Evolutionary conservation across 2,797 vertebrate species (phyloP).

Genomic region (Crypturellus tataupa): DNA sequence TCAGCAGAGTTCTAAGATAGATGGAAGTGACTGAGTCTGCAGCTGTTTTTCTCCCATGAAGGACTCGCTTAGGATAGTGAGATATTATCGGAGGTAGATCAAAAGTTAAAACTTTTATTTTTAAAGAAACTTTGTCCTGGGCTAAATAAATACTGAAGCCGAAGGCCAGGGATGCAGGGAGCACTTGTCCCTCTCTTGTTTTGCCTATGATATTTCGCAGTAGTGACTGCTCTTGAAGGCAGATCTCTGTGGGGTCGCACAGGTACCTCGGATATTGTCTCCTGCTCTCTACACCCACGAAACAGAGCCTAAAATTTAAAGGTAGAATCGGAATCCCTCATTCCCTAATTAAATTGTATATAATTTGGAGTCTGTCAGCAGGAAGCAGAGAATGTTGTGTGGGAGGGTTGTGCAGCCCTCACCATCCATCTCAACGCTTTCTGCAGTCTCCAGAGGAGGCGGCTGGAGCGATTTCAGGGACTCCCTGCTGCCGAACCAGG

Average conservation of each 20-base stretch:
- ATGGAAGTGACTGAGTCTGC: neutral
- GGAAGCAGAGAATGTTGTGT: neutral
- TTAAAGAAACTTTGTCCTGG: neutral
- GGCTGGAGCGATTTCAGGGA: neutral
- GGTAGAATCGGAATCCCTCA: neutral
- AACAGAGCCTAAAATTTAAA: neutral
- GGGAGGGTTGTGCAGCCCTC: neutral
- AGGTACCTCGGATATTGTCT: neutral
- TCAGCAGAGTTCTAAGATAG: neutral
- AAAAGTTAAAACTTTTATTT: neutral
- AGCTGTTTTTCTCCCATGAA: neutral
- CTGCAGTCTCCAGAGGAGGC: neutral
- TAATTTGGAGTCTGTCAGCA: neutral
- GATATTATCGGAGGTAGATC: neutral
- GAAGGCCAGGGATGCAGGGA: slow-evolving; percentile 2
- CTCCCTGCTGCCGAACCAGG: neutral
- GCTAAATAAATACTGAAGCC: neutral
- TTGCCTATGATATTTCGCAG: neutral
- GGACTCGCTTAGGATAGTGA: neutral
- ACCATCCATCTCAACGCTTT: neutral
- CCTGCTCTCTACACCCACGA: neutral
- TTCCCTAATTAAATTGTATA: neutral
- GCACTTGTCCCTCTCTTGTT: neutral
- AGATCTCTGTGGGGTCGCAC: neutral
- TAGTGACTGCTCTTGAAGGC: neutral